A percentile compares a stretch with the other conserved stretches of the same genome.
Conservation (phyloP, 64 coral and sea anemone genomes). For the Dendrophyllia cribrosa region DNA sequence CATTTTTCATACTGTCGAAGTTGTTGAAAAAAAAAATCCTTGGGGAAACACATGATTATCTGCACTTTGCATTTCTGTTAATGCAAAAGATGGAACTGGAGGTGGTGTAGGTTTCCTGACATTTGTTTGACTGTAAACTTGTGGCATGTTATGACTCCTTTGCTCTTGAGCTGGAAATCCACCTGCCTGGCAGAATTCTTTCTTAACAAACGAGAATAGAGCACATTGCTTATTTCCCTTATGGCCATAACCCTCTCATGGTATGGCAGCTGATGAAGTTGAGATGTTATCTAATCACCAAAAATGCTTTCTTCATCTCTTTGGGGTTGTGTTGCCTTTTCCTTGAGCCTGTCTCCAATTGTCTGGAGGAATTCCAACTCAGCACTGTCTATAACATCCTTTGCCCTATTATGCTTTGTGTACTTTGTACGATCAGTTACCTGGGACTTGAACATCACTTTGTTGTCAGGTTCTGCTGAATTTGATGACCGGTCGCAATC, state of each 20-base stretch:
- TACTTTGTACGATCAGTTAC: slow-evolving; percentile 35
- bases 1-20: neutral
- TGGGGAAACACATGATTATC: neutral
- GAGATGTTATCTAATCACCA: slow-evolving; percentile 48
- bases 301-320: slow-evolving; percentile 43
- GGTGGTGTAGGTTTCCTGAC: no score
- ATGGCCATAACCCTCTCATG: slow-evolving; percentile 24
- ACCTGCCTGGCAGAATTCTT: neutral
- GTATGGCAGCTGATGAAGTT: slow-evolving; percentile 22
- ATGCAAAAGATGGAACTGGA: no score
- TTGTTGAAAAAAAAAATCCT: neutral
- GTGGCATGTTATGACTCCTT: no score
- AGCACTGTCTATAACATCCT: slow-evolving; percentile 1
- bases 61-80: no score
- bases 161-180: no score
- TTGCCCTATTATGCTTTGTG: neutral
- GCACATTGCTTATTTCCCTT: slow-evolving; percentile 45
- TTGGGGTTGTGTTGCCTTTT: neutral
- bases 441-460: neutral
- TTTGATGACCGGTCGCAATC: neutral
- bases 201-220: slow-evolving; percentile 17
- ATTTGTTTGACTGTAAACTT: no score
- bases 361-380: slow-evolving; percentile 41
- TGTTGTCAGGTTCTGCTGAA: slow-evolving; percentile 8
- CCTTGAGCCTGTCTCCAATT: slow-evolving; percentile 20